Base-by-base conservation (phyloP, 2,888 invertebrate genomes). In the Tineola bisselliella region DNA sequence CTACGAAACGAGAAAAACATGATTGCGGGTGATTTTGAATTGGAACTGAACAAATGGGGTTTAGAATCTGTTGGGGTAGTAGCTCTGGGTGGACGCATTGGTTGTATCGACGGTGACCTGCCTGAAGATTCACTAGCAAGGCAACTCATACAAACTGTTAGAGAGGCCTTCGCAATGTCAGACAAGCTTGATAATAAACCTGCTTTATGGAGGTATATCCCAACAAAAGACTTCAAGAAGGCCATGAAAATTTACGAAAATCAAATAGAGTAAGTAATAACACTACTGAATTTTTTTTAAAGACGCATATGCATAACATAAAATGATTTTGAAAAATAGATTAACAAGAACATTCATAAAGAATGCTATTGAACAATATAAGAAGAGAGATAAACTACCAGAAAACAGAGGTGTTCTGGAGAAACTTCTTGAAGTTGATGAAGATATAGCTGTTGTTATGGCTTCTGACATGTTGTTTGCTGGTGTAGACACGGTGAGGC, bases 1-100 rank as follows among this genome's bases (percentile, higher is more conserved):
- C 73, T 88, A 62, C 86, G 88, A 58, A 80, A 90, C 64, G 74
- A 77, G 10, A 77, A 87, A 0, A 76, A 88, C 25, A 90, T 89
- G 75, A 82, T 92, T 62, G 88, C 88, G 0, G 76, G 76, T 0
- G 83, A 89, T 63, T 89, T 91, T 54, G 73, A 80, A 59, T 78
- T 81, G 18, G 89, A 90, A 72, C 76, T 91, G 67, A 88, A 88
- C 64, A 83, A 89, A 65, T 92, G 92, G 91, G 86, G 90, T 0
- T 70, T 92, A 30, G 92, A 92, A 70, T 90, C 88, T 0, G 76
- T 81, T 12, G 77, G 72, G 0, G 71, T 81, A 56, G 78, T 86
- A 0, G 80, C 81, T 0, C 66, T 86, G 5, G 86, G 86, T 0
- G 72, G 73, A 10, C 73, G 84, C 0, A 67, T 86, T 0, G 77